Evolutionary conservation across 2,113 vertebrate genomes (phyloP).

Genomic region (Monarcha castaneiventris): DNA sequence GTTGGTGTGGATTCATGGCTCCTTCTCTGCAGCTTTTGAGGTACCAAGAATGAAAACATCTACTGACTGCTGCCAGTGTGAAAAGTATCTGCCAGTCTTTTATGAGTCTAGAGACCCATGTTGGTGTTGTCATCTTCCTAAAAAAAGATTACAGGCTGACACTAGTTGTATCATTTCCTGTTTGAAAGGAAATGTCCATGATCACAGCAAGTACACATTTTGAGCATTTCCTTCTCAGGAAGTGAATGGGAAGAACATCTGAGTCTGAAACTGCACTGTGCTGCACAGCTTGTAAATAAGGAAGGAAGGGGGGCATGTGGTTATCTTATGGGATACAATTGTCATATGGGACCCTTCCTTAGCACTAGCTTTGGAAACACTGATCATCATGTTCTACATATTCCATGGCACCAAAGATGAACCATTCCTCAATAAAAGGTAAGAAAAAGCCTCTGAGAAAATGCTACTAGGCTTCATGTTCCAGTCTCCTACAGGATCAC

Average conservation of each 20-base stretch:
- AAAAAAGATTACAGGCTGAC: not conserved
- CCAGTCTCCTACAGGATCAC: not conserved
- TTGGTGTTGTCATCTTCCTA: not conserved
- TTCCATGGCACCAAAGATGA: not conserved
- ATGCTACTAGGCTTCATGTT: not conserved
- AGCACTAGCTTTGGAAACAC: not conserved
- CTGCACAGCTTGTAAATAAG: conserved; percentile 14
- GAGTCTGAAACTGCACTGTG: conserved; percentile 23
- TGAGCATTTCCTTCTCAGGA: conserved; percentile 59
- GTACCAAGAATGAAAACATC: not conserved
- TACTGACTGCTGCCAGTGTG: not conserved
- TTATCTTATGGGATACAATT: conserved; percentile 27
- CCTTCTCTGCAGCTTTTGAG: not conserved
- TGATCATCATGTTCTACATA: not conserved
- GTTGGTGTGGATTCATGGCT: not conserved
- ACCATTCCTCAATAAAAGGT: not conserved
- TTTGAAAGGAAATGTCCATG: conserved; percentile 19
- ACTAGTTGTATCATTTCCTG: conserved; percentile 17
- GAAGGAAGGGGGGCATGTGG: conserved; percentile 49
- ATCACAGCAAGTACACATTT: conserved; percentile 53
- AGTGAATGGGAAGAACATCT: conserved; percentile 55
- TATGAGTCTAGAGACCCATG: not conserved
- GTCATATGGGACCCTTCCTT: not conserved
- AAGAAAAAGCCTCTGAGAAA: not conserved
- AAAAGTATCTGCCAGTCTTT: not conserved